Conservation (phyloP, 1,140 invertebrate genomes). For the Lordiphosa stackelbergi region DNA sequence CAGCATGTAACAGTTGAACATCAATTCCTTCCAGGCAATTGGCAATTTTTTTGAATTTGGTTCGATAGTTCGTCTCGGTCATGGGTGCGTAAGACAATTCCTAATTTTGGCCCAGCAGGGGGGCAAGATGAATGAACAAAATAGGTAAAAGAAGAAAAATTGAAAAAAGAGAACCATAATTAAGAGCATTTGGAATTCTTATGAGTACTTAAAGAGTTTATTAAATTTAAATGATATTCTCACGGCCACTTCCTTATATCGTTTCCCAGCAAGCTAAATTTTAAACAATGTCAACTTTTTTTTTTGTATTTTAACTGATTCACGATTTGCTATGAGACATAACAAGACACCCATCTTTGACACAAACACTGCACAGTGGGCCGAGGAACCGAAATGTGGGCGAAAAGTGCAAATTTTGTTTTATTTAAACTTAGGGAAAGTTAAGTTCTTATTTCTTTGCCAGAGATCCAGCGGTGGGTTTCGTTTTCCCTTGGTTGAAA, state of each 20-base stretch:
- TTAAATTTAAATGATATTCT: not conserved
- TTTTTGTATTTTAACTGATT: constrained; percentile 6
- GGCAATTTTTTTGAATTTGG: not conserved
- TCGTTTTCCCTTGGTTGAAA: too few species aligned
- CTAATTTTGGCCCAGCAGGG: constrained; percentile 20
- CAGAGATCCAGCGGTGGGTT: too few species aligned
- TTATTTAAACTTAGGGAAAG: too few species aligned
- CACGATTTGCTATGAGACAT: constrained; percentile 2
- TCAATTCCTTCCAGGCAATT: constrained; percentile 26
- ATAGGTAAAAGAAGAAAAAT: too few species aligned
- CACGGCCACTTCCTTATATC: constrained; percentile 6
- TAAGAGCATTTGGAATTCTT: not conserved
- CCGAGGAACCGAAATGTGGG: too few species aligned
- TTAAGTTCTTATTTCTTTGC: too few species aligned
- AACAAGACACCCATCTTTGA: too few species aligned
- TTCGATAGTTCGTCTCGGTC: not conserved
- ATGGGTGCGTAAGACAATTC: constrained; percentile 19
- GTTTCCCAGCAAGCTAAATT: not conserved
- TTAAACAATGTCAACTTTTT: constrained; percentile 2
- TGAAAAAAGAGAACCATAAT: too few species aligned
- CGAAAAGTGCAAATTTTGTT: too few species aligned
- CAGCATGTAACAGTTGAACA: constrained; percentile 48
- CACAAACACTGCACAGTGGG: too few species aligned
- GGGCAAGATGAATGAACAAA: not conserved
- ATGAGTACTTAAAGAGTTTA: not conserved